phyloP scores from a whole-genome alignment of 2,113 vertebrate species.

The Eolophus roseicapilla region DNA sequence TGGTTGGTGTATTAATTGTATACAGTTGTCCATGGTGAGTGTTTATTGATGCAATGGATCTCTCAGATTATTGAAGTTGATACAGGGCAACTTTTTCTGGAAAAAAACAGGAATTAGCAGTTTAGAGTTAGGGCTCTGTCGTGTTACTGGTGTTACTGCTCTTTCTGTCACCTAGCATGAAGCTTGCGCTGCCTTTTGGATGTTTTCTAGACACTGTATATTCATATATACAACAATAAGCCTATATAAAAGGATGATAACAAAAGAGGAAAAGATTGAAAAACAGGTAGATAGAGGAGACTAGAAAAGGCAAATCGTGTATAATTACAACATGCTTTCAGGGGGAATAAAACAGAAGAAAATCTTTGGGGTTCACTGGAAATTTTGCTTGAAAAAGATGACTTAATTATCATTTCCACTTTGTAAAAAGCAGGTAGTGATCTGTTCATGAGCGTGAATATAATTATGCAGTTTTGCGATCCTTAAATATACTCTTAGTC shows the following conservation, averaged over 20 bases:
- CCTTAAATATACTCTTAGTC: background rate
- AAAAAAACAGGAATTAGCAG: background rate
- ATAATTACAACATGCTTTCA: background rate
- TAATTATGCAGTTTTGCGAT: background rate
- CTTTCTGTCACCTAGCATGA: background rate
- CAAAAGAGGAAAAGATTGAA: background rate
- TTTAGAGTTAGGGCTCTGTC: background rate
- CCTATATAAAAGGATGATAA: background rate
- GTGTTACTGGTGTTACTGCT: background rate
- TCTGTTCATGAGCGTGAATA: background rate
- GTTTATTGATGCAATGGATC: background rate
- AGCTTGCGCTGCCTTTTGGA: background rate
- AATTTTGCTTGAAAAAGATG: background rate
- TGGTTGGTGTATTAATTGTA: constrained; percentile 23
- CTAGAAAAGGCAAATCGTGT: background rate
- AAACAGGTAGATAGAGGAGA: background rate
- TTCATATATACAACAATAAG: background rate
- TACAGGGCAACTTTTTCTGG: background rate
- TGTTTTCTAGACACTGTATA: background rate
- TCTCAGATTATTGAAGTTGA: background rate
- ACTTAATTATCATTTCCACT: background rate
- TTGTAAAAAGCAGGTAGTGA: background rate
- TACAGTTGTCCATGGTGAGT: background rate
- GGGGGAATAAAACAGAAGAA: background rate
- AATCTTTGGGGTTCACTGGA: background rate